Evolutionary conservation across 2,797 vertebrate species (phyloP).

Genomic region (Ctenosaura bakeri): DNA sequence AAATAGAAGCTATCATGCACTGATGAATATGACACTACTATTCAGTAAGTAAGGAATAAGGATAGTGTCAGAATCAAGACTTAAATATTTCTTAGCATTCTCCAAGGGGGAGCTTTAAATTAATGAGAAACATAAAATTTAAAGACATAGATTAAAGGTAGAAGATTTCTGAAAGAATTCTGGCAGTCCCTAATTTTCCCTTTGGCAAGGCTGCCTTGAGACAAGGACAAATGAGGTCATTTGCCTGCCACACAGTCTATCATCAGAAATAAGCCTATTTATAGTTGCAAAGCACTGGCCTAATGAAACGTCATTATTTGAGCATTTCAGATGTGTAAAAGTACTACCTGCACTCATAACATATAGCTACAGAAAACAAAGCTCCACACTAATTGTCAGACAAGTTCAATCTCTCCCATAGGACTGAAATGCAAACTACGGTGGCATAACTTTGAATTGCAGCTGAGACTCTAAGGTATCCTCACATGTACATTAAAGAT

Average conservation of each 20-base stretch:
- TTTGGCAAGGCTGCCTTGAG: conserved; percentile 56
- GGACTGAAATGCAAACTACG: conserved; percentile 9
- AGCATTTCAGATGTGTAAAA: conserved; percentile 45
- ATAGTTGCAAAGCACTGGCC: conserved; percentile 41
- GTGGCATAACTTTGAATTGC: conserved; percentile 4
- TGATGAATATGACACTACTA: conserved; percentile 6
- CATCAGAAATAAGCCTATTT: conserved; percentile 49
- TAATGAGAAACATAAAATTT: conserved; percentile 52
- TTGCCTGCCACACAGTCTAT: conserved; percentile 41
- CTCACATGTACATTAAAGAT: conserved; percentile 26
- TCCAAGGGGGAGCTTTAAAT: conserved; percentile 43
- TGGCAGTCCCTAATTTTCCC: conserved; percentile 22
- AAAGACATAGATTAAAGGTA: conserved; percentile 56
- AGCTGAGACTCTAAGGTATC: background rate
- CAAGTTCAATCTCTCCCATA: background rate
- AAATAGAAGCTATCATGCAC: conserved; percentile 6
- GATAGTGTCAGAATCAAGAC: conserved; percentile 28
- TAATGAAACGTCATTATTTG: conserved; percentile 39
- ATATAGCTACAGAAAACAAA: background rate
- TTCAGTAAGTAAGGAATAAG: background rate
- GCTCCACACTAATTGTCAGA: background rate
- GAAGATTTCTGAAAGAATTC: conserved; percentile 36
- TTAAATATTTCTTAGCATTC: conserved; percentile 27
- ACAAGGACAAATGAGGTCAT: conserved; percentile 53
- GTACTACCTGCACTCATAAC: background rate